Evolutionary conservation across 2,888 invertebrate species (phyloP).

Genomic region (Taphrorychus bicolor): DNA sequence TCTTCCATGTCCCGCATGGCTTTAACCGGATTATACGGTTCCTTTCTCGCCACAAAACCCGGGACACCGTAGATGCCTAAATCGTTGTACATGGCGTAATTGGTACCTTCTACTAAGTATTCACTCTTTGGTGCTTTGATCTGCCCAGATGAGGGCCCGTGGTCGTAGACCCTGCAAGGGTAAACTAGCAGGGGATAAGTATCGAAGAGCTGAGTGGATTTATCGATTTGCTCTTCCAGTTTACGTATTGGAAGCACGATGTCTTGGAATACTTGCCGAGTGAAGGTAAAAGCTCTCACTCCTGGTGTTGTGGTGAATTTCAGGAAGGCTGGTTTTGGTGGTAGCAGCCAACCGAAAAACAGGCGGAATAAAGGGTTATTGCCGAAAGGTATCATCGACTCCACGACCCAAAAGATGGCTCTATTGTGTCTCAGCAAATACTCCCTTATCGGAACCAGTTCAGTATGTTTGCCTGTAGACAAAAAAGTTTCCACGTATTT

Average conservation of each 20-base stretch:
- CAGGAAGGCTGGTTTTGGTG: slow-evolving; percentile 75
- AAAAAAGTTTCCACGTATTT: slow-evolving; percentile 70
- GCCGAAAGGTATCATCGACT: slow-evolving; percentile 76
- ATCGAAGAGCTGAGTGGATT: slow-evolving; percentile 68
- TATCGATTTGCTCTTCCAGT: slow-evolving; percentile 69
- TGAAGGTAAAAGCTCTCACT: slow-evolving; percentile 72
- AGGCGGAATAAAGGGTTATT: slow-evolving; percentile 68
- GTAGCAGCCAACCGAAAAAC: slow-evolving; percentile 72
- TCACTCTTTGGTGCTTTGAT: slow-evolving; percentile 64
- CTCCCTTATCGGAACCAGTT: slow-evolving; percentile 69
- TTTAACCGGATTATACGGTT: slow-evolving; percentile 68
- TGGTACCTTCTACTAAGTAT: slow-evolving; percentile 68
- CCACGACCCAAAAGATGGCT: slow-evolving; percentile 76
- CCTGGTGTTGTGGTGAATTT: slow-evolving; percentile 76
- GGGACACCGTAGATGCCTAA: slow-evolving; percentile 75
- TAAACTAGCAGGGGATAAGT: slow-evolving; percentile 73
- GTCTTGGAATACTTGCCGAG: slow-evolving; percentile 76
- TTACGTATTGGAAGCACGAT: slow-evolving; percentile 72
- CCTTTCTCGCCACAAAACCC: slow-evolving; percentile 66
- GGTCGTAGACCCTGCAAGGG: slow-evolving; percentile 72
- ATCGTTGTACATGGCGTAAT: slow-evolving; percentile 76
- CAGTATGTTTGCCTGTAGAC: slow-evolving; percentile 63
- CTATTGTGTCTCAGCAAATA: slow-evolving; percentile 72
- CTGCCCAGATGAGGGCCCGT: slow-evolving; percentile 67
- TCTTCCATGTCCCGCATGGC: slow-evolving; percentile 75